Conservation (phyloP, 2,888 invertebrate species). For the Netelia inedita region DNA sequence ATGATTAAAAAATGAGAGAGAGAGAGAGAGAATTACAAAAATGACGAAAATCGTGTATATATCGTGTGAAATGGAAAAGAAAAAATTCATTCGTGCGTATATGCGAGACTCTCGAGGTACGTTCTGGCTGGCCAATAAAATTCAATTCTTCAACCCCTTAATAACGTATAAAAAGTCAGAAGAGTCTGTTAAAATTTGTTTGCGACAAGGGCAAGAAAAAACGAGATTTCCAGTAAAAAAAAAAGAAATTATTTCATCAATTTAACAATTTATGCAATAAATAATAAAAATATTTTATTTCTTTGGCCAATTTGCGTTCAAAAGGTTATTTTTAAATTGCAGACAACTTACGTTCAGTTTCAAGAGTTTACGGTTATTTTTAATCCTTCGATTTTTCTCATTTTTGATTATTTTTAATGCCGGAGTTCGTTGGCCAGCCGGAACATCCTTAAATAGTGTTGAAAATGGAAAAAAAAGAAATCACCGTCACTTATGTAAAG, state of each 20-base stretch:
- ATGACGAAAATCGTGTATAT: slow-evolving; percentile 22
- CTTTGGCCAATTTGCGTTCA: too few species aligned
- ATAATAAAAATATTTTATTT: too few species aligned
- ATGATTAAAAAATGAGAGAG: slow-evolving; percentile 17
- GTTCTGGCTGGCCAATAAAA: too few species aligned
- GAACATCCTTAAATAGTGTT: neutral
- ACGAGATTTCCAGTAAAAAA: too few species aligned
- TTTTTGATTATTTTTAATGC: neutral
- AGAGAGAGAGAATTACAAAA: slow-evolving; percentile 12
- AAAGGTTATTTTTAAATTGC: too few species aligned
- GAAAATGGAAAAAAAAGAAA: neutral
- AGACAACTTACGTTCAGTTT: too few species aligned
- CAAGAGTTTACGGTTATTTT: neutral
- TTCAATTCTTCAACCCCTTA: too few species aligned
- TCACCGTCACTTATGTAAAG: neutral
- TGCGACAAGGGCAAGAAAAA: too few species aligned
- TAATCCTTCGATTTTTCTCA: neutral
- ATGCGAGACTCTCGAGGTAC: neutral
- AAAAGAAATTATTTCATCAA: too few species aligned
- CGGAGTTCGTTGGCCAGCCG: neutral
- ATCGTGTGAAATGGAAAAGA: slow-evolving; percentile 17
- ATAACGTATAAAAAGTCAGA: too few species aligned
- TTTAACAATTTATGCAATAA: too few species aligned
- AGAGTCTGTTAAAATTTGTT: too few species aligned
- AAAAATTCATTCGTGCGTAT: neutral